Base-by-base conservation (phyloP, 2,888 invertebrate genomes). In the Physocephala rufipes region DNA sequence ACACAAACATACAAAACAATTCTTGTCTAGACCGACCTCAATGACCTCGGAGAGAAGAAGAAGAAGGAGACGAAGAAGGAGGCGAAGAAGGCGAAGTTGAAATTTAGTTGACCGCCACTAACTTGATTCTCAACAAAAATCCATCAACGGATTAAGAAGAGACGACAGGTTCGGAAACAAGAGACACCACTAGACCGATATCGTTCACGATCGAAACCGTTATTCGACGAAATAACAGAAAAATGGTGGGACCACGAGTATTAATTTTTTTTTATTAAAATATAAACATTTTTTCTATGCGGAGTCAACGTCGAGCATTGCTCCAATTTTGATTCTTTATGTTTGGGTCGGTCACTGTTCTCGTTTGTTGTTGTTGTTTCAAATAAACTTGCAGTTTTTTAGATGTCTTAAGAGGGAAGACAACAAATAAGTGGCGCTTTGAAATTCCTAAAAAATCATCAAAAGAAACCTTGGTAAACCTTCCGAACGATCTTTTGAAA, bases 241-340 rank as follows among this genome's bases (percentile, higher is more conserved):
- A 12, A 21, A 43, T 62, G 36, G 12, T 19, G 36, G 45, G 36
- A 62, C 36, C 45, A 24, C 47, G 47, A 7, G 36, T 9, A 9
- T 7, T n/a, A n/a, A n/a, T n/a, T 24, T 13, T 64, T 24, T 19
- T 5, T 64, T n/a, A 26, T 64, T 24, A 64, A 63, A 64, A 26
- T 16, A 24, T 3, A 15, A 19, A 3, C 49, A 3, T 12, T 16
- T 43, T 43, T 2, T 21, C 43, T n/a, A 55, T 30, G 53, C 28
- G 67, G 19, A 36, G 67, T 67, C 67, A 67, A 55, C 67, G 43
- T 21, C 55, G 67, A 53, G 2, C 67, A 36, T 67, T 67, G 67
- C 16, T 30, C 67, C 67, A 67, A 55, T 67, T 67, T 15, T 58
- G 13, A 58, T 9, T 36, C 26, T 16, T 58, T 26, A 28, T 7